Conservation (phyloP, 2,113 vertebrate species). For the Crotalus horridus region DNA sequence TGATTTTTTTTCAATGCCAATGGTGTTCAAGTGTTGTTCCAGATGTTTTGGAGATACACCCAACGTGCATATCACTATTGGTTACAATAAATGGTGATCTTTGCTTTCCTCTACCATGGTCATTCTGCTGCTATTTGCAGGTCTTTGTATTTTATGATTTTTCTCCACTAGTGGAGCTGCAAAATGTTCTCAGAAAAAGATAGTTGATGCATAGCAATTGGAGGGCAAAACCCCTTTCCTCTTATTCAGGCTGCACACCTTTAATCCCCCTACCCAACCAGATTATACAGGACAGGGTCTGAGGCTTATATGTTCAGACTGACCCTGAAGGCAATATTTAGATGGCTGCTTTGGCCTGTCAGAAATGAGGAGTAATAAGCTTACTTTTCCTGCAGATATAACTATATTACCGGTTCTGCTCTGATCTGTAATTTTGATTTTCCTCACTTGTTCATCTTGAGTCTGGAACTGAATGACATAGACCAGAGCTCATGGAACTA, state of each 20-base stretch:
- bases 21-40: neutral
- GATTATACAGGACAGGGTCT: neutral
- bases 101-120: neutral
- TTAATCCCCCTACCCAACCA: neutral
- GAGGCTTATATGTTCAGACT: neutral
- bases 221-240: neutral
- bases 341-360: neutral
- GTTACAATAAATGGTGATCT: neutral
- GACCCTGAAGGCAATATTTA: neutral
- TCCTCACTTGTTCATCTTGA: neutral
- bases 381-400: neutral
- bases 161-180: neutral
- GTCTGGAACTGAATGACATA: neutral
- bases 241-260: neutral
- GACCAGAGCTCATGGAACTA: neutral
- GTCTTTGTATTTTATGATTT: neutral
- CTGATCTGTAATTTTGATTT: neutral
- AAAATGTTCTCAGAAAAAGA: neutral
- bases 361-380: slow-evolving; percentile 5
- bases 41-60: neutral
- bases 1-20: neutral
- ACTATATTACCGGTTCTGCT: neutral
- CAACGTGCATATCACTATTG: neutral
- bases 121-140: neutral
- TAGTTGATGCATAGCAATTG: neutral